Conservation (phyloP, 2,888 invertebrate genomes). For the Chaitophorus viminalis region DNA sequence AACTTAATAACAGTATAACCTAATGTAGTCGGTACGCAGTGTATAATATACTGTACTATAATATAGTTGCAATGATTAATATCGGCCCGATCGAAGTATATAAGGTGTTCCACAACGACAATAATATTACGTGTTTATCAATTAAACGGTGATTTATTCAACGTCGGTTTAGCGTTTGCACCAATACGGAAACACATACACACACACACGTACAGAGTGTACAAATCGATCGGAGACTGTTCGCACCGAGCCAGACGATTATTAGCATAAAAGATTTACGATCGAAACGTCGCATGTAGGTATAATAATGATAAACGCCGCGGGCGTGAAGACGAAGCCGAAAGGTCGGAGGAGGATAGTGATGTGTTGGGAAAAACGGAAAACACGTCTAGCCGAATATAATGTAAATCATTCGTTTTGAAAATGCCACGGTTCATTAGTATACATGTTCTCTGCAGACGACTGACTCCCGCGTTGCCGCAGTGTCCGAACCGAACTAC, state of each 20-base stretch:
- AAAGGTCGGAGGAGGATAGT: background rate
- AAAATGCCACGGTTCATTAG: slow-evolving; percentile 44
- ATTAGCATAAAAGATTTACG: slow-evolving; percentile 60
- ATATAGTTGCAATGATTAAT: too few relatives aligned
- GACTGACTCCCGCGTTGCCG: background rate
- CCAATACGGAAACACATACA: background rate
- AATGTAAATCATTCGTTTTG: slow-evolving; percentile 43
- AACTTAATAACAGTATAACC: too few relatives aligned
- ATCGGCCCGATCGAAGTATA: background rate
- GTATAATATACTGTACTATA: too few relatives aligned
- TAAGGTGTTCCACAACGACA: background rate
- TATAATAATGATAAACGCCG: slow-evolving; percentile 13
- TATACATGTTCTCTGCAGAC: slow-evolving; percentile 50
- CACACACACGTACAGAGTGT: background rate
- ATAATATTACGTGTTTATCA: slow-evolving; percentile 18
- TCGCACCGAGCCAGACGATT: slow-evolving; percentile 7
- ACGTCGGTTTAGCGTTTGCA: background rate
- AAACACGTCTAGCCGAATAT: slow-evolving; percentile 5
- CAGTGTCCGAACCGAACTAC: background rate
- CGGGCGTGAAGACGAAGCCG: background rate
- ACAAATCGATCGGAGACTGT: slow-evolving; percentile 22
- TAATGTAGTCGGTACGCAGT: too few relatives aligned
- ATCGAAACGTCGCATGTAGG: too few relatives aligned
- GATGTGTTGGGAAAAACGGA: background rate
- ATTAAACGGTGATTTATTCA: slow-evolving; percentile 41